Conservation (phyloP, 2,797 vertebrate genomes). For the Microctenopoma steveboyesi region DNA sequence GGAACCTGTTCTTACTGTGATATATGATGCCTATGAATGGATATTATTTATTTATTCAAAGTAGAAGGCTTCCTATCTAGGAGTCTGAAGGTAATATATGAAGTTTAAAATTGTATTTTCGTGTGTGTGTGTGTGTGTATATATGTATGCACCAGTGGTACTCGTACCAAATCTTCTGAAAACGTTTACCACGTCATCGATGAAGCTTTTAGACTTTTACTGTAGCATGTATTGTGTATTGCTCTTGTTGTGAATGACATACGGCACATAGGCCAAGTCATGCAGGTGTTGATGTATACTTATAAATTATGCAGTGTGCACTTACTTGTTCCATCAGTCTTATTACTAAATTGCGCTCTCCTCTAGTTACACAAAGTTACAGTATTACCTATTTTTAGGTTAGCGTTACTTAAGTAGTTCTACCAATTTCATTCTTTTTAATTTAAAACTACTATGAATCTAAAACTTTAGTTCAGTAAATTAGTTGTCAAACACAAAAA, state of each 20-base stretch:
- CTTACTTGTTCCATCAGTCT: constrained; percentile 33
- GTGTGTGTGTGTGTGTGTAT: too few relatives aligned
- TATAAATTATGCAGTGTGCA: constrained; percentile 60
- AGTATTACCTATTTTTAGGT: constrained; percentile 1
- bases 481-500: too few relatives aligned
- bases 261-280: constrained; percentile 39
- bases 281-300: constrained; percentile 35
- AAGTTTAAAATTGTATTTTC: neutral
- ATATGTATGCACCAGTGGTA: neutral
- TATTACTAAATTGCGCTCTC: constrained; percentile 12
- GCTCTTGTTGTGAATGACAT: constrained; percentile 32
- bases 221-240: neutral
- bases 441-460: too few relatives aligned
- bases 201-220: neutral
- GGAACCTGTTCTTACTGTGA: too few relatives aligned
- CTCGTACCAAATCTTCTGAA: neutral
- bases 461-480: too few relatives aligned
- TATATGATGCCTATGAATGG: neutral
- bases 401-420: neutral
- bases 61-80: too few relatives aligned
- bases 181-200: neutral
- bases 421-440: neutral
- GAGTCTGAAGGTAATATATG: neutral
- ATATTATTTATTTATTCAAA: neutral
- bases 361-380: neutral